phyloP scores from a whole-genome alignment of 2,888 invertebrate species.

The Phorcus lineatus region DNA sequence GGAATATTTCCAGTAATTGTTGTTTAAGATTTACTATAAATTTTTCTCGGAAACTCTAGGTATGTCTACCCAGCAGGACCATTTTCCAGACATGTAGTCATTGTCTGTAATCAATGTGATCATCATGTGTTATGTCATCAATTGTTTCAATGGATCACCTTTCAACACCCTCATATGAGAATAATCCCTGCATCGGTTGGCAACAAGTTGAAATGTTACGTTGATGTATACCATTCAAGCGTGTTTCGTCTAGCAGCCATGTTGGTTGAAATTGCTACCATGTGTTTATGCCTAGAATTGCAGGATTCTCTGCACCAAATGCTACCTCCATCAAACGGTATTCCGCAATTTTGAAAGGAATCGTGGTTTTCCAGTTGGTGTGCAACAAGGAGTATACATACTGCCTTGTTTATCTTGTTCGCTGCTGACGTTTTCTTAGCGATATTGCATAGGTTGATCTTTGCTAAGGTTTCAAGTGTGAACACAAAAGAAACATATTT shows the following conservation, averaged over 20 bases:
- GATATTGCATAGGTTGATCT: neutral
- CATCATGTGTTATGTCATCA: constrained; percentile 6
- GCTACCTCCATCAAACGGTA: too few relatives aligned
- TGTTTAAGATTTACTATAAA: too few relatives aligned
- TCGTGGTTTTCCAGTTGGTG: neutral
- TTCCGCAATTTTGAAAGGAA: neutral
- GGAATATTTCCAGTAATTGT: too few relatives aligned
- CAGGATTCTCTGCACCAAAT: too few relatives aligned
- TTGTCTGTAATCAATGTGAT: neutral
- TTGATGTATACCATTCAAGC: neutral
- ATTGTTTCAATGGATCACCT: neutral
- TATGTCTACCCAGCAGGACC: too few relatives aligned
- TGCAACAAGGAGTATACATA: neutral
- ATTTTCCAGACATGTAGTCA: too few relatives aligned
- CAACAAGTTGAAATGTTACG: constrained; percentile 5
- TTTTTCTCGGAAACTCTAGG: too few relatives aligned
- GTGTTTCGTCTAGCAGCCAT: neutral
- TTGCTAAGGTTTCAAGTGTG: too few relatives aligned
- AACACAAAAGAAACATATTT: too few relatives aligned
- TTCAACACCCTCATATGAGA: neutral
- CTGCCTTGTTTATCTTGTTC: neutral
- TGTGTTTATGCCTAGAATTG: neutral
- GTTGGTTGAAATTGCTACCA: neutral
- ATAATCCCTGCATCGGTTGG: neutral
- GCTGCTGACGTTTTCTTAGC: neutral